Percentiles rank a stretch among this genome's conserved stretches.
Evolutionary conservation across 2,888 invertebrate genomes (phyloP).

Genomic region (Idaea straminata): DNA sequence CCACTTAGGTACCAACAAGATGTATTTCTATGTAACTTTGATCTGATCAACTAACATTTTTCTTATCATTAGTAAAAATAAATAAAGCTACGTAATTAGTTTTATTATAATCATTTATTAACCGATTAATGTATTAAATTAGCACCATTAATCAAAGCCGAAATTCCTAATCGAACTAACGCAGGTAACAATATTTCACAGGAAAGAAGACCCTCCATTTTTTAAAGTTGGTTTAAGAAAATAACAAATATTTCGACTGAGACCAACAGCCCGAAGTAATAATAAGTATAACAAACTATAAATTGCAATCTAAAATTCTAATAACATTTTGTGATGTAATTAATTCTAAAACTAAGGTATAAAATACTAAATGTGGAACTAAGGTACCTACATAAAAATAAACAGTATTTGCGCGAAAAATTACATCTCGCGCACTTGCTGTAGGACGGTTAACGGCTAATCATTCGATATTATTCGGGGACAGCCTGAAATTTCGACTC

Average conservation of each 20-base stretch:
- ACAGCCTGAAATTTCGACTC: too few species aligned
- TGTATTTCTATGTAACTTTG: too few species aligned
- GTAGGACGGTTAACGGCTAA: too few species aligned
- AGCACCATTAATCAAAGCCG: constrained; percentile 1
- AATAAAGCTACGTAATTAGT: not conserved
- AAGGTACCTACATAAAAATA: not conserved
- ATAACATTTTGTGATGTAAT: not conserved
- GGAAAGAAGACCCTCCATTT: not conserved
- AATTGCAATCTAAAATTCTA: not conserved
- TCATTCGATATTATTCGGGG: too few species aligned
- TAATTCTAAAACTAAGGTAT: not conserved
- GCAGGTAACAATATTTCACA: not conserved
- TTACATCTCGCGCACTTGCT: not conserved
- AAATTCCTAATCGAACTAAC: not conserved
- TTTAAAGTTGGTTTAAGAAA: not conserved
- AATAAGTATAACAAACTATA: not conserved
- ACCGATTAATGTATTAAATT: constrained; percentile 6
- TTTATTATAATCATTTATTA: not conserved
- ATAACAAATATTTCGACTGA: not conserved
- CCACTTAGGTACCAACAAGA: too few species aligned
- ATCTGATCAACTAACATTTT: too few species aligned
- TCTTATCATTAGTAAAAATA: too few species aligned
- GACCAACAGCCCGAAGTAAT: not conserved
- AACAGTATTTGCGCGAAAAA: not conserved
- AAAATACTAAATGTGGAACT: too few species aligned